Conservation (phyloP, 2,113 vertebrate species). For the Cheilinus undulatus region DNA sequence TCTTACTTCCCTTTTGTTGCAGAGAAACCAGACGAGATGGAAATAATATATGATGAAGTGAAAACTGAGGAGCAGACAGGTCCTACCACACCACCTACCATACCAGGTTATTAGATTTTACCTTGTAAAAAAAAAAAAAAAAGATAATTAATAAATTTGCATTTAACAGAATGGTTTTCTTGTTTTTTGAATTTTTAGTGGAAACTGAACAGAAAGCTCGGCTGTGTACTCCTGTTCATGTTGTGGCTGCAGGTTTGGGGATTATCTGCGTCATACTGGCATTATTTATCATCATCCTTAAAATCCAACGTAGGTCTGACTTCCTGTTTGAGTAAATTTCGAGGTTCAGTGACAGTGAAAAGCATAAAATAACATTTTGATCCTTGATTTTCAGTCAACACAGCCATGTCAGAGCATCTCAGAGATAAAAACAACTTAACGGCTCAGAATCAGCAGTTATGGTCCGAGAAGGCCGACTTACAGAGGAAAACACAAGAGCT, state of each 20-base stretch:
- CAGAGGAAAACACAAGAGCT: constrained; percentile 12
- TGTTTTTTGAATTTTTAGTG: not conserved
- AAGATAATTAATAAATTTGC: too few species aligned
- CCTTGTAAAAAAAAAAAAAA: not conserved
- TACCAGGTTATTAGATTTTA: constrained; percentile 41
- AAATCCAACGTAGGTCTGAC: constrained; percentile 40
- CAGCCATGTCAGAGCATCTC: not conserved
- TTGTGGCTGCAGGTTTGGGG: constrained; percentile 20
- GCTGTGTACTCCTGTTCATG: accelerated
- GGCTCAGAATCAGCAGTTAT: not conserved
- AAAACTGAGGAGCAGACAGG: not conserved
- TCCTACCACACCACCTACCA: not conserved
- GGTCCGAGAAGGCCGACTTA: not conserved
- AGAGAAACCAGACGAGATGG: constrained; percentile 15
- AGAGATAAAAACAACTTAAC: constrained; percentile 4
- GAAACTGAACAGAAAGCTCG: constrained; percentile 6
- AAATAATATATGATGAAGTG: constrained; percentile 54
- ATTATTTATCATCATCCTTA: constrained; percentile 25
- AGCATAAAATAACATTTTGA: accelerated
- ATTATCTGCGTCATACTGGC: constrained; percentile 35
- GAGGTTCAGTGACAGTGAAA: not conserved
- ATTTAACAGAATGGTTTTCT: not conserved
- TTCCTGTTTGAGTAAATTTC: not conserved
- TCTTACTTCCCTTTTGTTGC: constrained; percentile 8
- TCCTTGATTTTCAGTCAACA: constrained; percentile 19